A percentile compares a stretch with the other conserved stretches of the same genome.
These are phyloP conservation scores for Eupelmus urozonus DNA, from an alignment of 2,888 invertebrate genomes.

Conservation along the genomic window DNA sequence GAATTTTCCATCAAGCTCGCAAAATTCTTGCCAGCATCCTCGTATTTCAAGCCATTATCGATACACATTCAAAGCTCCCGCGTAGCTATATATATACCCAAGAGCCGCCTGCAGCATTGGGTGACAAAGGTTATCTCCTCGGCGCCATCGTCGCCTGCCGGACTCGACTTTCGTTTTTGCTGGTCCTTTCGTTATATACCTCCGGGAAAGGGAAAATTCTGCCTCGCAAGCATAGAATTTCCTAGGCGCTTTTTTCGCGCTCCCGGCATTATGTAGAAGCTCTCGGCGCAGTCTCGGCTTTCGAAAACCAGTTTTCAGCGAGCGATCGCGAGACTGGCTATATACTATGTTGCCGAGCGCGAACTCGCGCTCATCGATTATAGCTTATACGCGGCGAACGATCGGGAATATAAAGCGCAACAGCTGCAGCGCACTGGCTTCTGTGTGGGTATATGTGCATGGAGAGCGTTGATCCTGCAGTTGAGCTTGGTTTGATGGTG, in stretches of 20 bases:
- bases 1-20: too few species aligned
- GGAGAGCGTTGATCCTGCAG: neutral
- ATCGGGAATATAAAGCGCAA: neutral
- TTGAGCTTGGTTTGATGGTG: too few species aligned
- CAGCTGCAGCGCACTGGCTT: neutral
- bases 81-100: too few species aligned
- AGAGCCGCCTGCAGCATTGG: too few species aligned
- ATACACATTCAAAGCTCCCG: too few species aligned
- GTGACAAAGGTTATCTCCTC: too few species aligned
- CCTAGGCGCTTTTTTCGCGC: neutral
- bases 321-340: neutral
- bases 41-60: too few species aligned
- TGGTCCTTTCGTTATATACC: too few species aligned
- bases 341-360: neutral
- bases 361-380: slow-evolving; percentile 21
- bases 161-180: too few species aligned
- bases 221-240: neutral
- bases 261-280: neutral
- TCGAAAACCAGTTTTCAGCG: slow-evolving; percentile 47
- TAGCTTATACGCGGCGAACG: neutral
- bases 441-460: neutral
- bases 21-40: too few species aligned
- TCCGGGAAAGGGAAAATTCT: too few species aligned
- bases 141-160: too few species aligned
- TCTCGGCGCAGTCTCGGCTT: slow-evolving; percentile 20